Base-by-base conservation (phyloP, 2,888 invertebrate species). In the Ganaspis brasiliensis region DNA sequence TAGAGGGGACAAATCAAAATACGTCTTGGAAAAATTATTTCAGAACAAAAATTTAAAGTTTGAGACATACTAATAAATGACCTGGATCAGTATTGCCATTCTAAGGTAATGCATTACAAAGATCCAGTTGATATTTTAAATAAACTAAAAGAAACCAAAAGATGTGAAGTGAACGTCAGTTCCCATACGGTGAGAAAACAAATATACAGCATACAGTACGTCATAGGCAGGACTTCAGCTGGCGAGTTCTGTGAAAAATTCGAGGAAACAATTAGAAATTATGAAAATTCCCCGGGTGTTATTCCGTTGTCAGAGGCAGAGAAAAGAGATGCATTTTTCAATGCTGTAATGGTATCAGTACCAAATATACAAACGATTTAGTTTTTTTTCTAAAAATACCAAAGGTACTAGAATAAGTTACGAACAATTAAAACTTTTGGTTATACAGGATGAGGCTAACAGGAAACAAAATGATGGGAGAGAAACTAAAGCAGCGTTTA, bases 41-140 rank as follows among this genome's bases (percentile, higher is more conserved):
- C 31, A 31, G 31, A 79, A 74, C 79, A 81, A 49, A 73, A 57
- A 19, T 81, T 74, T 35, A 81, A 78, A 73, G 82, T 82, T 35
- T 63, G 81, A 75, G 82, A 82, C 35, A 82, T 84, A 55, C 61
- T 84, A 24, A 80, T 82, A 16, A 82, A 84, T 52, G 72, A 73
- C 26, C 26, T 82, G 40, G 81, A 84, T 74, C 57, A 79, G 35
- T n/a, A 72, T 45, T 82, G 81, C 73, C 73, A 81, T 72, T 76
- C 79, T 14, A 80, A 76, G 73, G 76, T 84, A 10, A 40, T 79
- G 52, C 40, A 71, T 2, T 75, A 81, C 10, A 75, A 79, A 14
- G 16, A 52, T 52, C 52, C 52, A 2, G 52, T 52, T 4, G 52
- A 52, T 6, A 16, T 52, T n/a, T 16, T 16, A 16, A 52, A 52